These are phyloP conservation scores for Mycteria americana DNA, from an alignment of 2,797 vertebrate genomes.

Conservation along the genomic window DNA sequence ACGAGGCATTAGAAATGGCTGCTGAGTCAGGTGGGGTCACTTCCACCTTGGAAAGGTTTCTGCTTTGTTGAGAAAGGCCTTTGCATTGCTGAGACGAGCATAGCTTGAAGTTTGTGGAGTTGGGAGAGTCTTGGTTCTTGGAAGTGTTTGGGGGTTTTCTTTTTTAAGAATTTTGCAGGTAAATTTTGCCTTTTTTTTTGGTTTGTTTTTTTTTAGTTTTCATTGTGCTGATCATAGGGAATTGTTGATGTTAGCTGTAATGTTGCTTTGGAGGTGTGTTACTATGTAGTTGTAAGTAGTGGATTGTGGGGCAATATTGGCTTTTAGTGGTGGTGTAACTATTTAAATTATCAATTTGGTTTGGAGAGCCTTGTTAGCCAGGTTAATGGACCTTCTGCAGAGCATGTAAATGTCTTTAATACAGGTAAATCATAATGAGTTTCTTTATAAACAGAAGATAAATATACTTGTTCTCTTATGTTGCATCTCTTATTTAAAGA, in stretches of 20 bases:
- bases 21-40: accelerated
- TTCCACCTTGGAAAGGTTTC: accelerated
- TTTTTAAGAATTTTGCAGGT: background rate
- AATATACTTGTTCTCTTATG: accelerated
- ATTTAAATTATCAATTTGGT: background rate
- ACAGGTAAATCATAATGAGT: accelerated
- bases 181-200: accelerated
- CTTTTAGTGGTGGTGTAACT: background rate
- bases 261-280: background rate
- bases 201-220: accelerated
- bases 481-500: accelerated
- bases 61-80: accelerated
- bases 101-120: accelerated
- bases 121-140: background rate
- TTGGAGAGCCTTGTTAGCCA: background rate
- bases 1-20: background rate
- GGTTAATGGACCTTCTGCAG: background rate
- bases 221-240: accelerated
- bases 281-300: background rate
- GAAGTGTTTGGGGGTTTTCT: background rate
- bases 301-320: background rate
- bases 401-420: accelerated
- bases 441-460: background rate
- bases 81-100: accelerated
- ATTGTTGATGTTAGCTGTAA: accelerated